Conservation (phyloP, 2,113 vertebrate species). For the Saccopteryx leptura region DNA sequence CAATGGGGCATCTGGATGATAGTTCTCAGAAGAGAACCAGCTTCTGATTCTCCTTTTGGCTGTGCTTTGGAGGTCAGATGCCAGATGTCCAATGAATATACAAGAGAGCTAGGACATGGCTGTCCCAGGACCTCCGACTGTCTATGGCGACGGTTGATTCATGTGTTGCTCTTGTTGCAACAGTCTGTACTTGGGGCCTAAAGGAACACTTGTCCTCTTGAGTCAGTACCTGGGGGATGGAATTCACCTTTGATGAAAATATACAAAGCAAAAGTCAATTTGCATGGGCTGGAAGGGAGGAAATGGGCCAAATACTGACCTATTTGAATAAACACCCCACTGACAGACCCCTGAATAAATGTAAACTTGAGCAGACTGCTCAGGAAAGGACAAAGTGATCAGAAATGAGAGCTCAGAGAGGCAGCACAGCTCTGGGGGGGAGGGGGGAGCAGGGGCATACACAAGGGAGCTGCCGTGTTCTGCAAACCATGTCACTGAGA, state of each 20-base stretch:
- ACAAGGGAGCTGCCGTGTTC: not conserved
- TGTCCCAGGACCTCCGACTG: not conserved
- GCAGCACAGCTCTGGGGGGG: not conserved
- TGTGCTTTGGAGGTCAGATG: constrained; percentile 31
- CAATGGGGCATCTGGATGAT: not conserved
- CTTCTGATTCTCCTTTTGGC: constrained; percentile 7
- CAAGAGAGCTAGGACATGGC: not conserved
- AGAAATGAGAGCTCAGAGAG: not conserved
- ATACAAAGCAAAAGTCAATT: not conserved
- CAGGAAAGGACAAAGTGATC: constrained; percentile 26
- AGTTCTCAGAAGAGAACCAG: not conserved
- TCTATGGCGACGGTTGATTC: not conserved
- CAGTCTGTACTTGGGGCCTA: not conserved
- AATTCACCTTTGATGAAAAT: constrained; percentile 48
- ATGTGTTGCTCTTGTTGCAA: not conserved
- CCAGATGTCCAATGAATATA: not conserved
- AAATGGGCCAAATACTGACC: not conserved
- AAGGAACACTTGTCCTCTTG: not conserved
- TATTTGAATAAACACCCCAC: not conserved
- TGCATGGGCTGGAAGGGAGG: not conserved
- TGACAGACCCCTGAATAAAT: not conserved
- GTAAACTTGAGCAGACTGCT: not conserved
- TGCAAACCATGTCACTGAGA: not conserved
- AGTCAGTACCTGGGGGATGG: not conserved
- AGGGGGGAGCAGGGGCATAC: not conserved